Evolutionary conservation across 2,113 vertebrate genomes (phyloP), one percentile per base, ranked within the genome.

Genomic region (Apaloderma vittatum): DNA sequence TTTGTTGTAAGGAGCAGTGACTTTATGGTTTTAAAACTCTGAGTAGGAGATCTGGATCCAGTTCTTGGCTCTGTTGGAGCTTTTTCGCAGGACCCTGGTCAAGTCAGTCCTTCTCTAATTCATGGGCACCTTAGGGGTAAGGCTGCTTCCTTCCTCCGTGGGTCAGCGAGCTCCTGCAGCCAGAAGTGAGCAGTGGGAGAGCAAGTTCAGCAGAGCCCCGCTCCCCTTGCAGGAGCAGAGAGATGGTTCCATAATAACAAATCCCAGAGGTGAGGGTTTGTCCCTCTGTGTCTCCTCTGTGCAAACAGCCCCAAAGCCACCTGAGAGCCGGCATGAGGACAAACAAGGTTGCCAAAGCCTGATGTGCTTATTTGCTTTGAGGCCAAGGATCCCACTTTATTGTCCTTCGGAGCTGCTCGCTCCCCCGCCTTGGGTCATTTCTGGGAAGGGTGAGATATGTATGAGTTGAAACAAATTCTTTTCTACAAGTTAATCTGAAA

Each of bases 21-120:
- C 66, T 85, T 68, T n/a, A 63, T 59, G 73, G 74, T 91, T 95
- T 63, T 75, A 89, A 87, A 95, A 34, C 77, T 54, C 72, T 63
- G 65, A 67, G n/a, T 80, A 43, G 37, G 30, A 70, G 54, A 24
- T 87, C 67, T 91, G 81, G 49, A 89, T 90, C 46, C 77, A 54
- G 16, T 78, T 65, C 62, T 75, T 93, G 93, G 21, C 70, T 90
- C 40, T 52, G 36, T 55, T 62, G 5, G 26, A 18, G 27, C 68
- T 59, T 92, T 84, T 88, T 55, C 63, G 20, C 12, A 14, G 81
- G 77, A 95, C 73, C 74, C 66, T 82, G 70, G 52, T 66, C 3
- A 0, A 93, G 78, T 84, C 74, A 68, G 80, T 66, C 57, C 58
- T 75, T 72, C 36, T 82, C 7, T 66, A 58, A 65, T 20, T 90